Base-by-base conservation (phyloP, 2,888 invertebrate species). In the Lymantria monacha region DNA sequence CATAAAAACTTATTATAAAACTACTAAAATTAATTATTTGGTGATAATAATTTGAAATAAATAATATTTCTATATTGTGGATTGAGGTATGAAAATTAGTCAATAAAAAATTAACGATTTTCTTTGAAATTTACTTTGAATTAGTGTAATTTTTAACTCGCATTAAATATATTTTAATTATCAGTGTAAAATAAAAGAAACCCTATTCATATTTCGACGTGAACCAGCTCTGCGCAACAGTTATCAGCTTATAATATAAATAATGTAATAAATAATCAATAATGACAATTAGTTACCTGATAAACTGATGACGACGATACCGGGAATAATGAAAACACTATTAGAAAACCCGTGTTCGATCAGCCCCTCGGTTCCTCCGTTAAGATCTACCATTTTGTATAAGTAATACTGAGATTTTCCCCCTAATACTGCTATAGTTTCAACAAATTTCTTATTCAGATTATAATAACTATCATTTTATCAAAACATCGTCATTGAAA, bases 331-430 rank as follows among this genome's bases (percentile, higher is more conserved):
- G 83, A 97, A 97, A 64, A 97, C 96, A 42, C 94, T 91, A 87
- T 97, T 97, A 60, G 96, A 96, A 87, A 97, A 97, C 64, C 96
- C 96, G 85, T 97, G 96, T 81, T 97, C 96, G 72, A 96, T 93
- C 0, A 96, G 96, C 8, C 95, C 95, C 69, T 96, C 96, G 54
- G 95, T 93, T 44, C 95, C 94, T 15, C 95, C 95, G 57, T 96
- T 94, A 72, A 97, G 92, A 85, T 97, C 97, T 61, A 97, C 97
- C 97, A 97, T 97, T 81, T 82, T 93, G 47, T 37, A 51, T 30
- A 38, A 41, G 2, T 66, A 81, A 81, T 81, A 81, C 76, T 78
- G 76, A 63, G 63, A 67, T 66, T 56, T 67, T 66, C 47, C 56
- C 54, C 58, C 51, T 22, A 60, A 49, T 52, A 62, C 52, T 59